Base-by-base conservation (phyloP, 2,888 invertebrate genomes). In the Rhagophthalmus giganteus region DNA sequence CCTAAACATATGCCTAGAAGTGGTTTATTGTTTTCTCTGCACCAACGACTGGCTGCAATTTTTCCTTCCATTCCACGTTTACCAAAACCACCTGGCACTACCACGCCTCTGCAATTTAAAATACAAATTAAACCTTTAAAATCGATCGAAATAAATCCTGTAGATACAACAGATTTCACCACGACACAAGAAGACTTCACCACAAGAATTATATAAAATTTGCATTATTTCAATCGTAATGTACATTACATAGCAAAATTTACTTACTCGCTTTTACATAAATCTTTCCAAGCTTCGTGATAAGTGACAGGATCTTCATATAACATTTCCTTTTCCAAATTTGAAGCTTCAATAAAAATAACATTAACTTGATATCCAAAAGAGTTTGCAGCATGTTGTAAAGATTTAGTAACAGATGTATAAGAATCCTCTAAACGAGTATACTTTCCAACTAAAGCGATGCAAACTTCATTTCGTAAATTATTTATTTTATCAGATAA, bases 21-120 rank as follows among this genome's bases (percentile, higher is more conserved):
- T 0, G 99, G 99, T 69, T 88, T 91, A 34, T 87, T 84, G 37
- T 90, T 94, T 65, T 84, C 85, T 26, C 99, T 81, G 53, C 97
- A 96, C 93, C 94, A 98, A 64, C 88, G 82, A 61, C 91, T 90
- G 0, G 98, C 97, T 53, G 86, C 84, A 35, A 99, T 92, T 78
- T 94, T 99, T 0, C 99, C 99, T 72, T 96, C 95, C 68, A 94
- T 86, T 2, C 99, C 99, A 44, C 98, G 83, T 60, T 87, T 86
- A 1, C 99, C 99, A 73, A 99, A 99, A 7, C 99, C 99, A 47
- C 99, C 99, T 2, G 99, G 98, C 1, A 99, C 94, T 59, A 99
- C 82, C 0, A 98, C 86, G 16, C 96, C 97, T 71, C 92, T 93
- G 62, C 30, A 76, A 75, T n/a, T n/a, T n/a, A n/a, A n/a, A n/a